These are phyloP conservation scores for Porphyrio hochstetteri DNA, from an alignment of 2,113 vertebrate genomes.

Conservation along the genomic window DNA sequence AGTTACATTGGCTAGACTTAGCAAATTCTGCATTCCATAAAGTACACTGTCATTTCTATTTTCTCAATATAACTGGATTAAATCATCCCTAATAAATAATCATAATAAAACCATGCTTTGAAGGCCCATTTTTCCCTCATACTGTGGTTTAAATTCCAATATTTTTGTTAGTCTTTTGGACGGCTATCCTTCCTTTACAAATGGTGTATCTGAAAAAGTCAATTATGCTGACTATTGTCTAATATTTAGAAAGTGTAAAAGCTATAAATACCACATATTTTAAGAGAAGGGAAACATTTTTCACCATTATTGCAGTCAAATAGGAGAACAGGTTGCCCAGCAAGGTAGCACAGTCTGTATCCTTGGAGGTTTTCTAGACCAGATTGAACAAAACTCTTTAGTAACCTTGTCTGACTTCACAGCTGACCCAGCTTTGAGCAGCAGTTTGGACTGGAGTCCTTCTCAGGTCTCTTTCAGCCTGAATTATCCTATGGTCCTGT, in stretches of 20 bases:
- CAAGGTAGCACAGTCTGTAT: neutral
- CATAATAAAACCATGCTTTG: neutral
- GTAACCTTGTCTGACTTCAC: neutral
- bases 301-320: neutral
- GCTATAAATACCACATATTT: neutral
- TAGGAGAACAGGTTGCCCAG: neutral
- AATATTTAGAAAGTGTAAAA: neutral
- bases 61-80: neutral
- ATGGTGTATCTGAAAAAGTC: neutral
- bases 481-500: neutral
- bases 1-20: neutral
- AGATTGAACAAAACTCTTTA: neutral
- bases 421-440: neutral
- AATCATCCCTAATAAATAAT: neutral
- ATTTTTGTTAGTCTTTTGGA: neutral
- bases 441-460: neutral
- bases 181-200: neutral
- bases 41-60: neutral
- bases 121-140: neutral
- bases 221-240: neutral
- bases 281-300: neutral
- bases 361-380: neutral
- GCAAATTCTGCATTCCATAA: neutral
- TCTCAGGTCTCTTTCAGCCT: neutral
- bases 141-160: neutral